Evolutionary conservation across 2,113 vertebrate genomes (phyloP).

Genomic region (Hydrolagus affinis): DNA sequence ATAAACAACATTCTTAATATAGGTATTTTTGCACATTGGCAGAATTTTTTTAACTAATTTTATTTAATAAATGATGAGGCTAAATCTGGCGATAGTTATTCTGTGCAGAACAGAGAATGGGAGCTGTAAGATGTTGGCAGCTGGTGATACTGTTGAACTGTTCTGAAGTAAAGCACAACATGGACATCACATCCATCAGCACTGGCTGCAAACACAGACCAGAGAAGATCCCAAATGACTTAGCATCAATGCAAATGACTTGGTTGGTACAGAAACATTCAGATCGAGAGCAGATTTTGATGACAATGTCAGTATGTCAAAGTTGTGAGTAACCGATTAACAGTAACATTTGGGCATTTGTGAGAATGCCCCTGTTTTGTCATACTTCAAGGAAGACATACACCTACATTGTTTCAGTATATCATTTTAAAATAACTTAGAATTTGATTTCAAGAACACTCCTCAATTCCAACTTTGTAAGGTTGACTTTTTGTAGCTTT

Average conservation of each 20-base stretch:
- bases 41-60: not conserved
- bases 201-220: not conserved
- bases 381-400: not conserved
- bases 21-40: too few species aligned
- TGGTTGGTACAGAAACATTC: not conserved
- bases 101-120: not conserved
- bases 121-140: not conserved
- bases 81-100: not conserved
- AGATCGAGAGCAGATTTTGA: not conserved
- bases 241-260: not conserved
- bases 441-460: not conserved
- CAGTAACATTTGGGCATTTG: not conserved
- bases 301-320: not conserved
- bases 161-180: not conserved
- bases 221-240: not conserved
- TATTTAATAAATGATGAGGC: not conserved
- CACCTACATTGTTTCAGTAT: not conserved
- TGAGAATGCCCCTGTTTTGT: not conserved
- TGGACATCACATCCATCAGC: not conserved
- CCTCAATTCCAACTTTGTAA: not conserved
- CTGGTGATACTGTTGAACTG: slow-evolving; percentile 2
- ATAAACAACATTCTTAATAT: not conserved
- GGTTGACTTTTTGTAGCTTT: not conserved
- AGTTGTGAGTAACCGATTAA: not conserved
- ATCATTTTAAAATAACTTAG: not conserved